Base-by-base conservation (phyloP, 1,140 invertebrate species). In the Dendrolimus punctatus region DNA sequence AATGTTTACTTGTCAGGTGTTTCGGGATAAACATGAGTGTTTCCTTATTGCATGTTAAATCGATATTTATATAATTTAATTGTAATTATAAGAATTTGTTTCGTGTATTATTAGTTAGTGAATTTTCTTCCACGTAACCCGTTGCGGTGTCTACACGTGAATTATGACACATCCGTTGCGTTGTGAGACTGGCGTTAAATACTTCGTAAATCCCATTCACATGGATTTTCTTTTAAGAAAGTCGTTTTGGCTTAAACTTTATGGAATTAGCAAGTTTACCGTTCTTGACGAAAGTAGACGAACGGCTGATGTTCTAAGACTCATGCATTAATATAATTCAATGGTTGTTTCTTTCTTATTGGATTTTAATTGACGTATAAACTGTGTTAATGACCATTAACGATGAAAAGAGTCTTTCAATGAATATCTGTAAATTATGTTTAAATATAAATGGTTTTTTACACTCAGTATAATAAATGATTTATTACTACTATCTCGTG, bases 1-100 rank as follows among this genome's bases (percentile, higher is more conserved):
- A 64, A 60, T 82, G 77, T 85, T 82, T 81, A 83, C 76, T 57
- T 57, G 69, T 80, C 77, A 85, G 77, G 73, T 85, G 81, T 79
- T 57, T 43, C 40, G 39, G 8, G 49, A n/a, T 51, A 8, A 44
- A 36, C 10, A 38, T 45, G 39, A 40, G 39, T 39, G 42, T n/a
- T 37, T 38, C 8, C 42, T 39, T 51, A 40, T 42, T 38, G 39
- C 41, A 10, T 38, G 4, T 41, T 48, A 53, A 37, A 39, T 39
- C 43, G 39, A 46, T 45, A 23, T 23, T 23, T 23, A 23, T 23
- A 23, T 23, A 23, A 23, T 23, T 23, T 23, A 3, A 23, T 23
- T 23, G 23, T 23, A 23, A 23, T 23, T 23, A 23, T 23, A 23
- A 23, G 23, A 23, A 23, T 23, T 23, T 23, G 23, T 23, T 23